These are phyloP conservation scores for Lucilia cuprina DNA, from an alignment of 1,140 invertebrate species.

Conservation along the genomic window DNA sequence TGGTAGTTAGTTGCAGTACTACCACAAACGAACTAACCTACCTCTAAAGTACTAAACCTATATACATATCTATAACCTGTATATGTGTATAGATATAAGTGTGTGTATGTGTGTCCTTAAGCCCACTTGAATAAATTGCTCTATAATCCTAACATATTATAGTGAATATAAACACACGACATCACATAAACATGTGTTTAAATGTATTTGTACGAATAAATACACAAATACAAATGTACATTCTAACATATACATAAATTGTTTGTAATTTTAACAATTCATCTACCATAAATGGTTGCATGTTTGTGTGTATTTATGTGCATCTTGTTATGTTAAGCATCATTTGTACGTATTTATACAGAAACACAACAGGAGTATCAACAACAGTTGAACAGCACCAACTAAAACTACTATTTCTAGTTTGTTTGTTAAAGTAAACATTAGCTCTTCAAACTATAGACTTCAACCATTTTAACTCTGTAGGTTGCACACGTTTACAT, in stretches of 20 bases:
- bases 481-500: background rate
- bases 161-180: background rate
- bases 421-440: background rate
- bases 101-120: background rate
- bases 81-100: background rate
- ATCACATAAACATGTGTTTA: background rate
- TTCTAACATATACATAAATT: background rate
- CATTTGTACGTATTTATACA: background rate
- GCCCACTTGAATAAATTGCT: constrained; percentile 29
- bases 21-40: background rate
- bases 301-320: background rate
- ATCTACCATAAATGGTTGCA: background rate
- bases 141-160: constrained; percentile 26
- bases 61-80: background rate
- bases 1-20: background rate
- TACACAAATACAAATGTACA: background rate
- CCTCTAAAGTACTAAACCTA: background rate
- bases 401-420: background rate
- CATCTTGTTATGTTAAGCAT: constrained; percentile 4
- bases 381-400: background rate
- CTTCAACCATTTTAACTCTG: background rate
- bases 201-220: no score
- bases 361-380: constrained; percentile 5
- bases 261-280: background rate
- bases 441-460: background rate